Evolutionary conservation across 1,140 invertebrate genomes (phyloP), one percentile per base, ranked within the genome.

Genomic region (Trichonephila clavata): DNA sequence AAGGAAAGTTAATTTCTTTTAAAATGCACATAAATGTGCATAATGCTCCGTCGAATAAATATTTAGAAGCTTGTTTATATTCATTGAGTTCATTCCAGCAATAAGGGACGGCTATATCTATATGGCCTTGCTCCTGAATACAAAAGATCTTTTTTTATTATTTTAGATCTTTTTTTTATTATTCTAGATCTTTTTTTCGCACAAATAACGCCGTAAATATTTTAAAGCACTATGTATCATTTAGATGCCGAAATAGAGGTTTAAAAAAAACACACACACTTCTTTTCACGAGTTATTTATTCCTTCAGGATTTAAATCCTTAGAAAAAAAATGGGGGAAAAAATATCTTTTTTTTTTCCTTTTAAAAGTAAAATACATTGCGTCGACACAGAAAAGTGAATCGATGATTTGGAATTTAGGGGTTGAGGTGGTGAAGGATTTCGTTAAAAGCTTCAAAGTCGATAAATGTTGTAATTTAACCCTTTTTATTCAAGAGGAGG

Each of bases 21-120:
- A 90, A 90, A 90, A 90, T 90, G 89, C 89, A 90, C 89, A 90
- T 87, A 87, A 87, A 61, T 87, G 86, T 65, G 86, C 86, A 87
- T 90, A 90, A 90, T 90, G 71, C 14, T 68, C 21, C 18, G 8
- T n/a, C 21, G 65, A 81, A 90, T 90, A 90, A 90, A 90, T 90
- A 90, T 90, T 90, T 90, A 90, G 59, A 13, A 59, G 43, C 68
- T 24, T 80, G 50, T 90, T 90, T 90, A 90, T 90, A 90, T 90
- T 90, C 89, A 77, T 90, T 60, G 89, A 81, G 71, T 90, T 90
- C 50, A 32, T 57, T 21, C 87, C 32, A 20, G 7, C 39, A 68
- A 32, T 65, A 63, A 39, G 27, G 21, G 59, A 18, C 14, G 59
- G 21, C 60, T 87, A 87, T 43, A 63, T 77, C 71, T 77, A 77